phyloP scores from a whole-genome alignment of 2,888 invertebrate species.

The Dicycla oo region DNA sequence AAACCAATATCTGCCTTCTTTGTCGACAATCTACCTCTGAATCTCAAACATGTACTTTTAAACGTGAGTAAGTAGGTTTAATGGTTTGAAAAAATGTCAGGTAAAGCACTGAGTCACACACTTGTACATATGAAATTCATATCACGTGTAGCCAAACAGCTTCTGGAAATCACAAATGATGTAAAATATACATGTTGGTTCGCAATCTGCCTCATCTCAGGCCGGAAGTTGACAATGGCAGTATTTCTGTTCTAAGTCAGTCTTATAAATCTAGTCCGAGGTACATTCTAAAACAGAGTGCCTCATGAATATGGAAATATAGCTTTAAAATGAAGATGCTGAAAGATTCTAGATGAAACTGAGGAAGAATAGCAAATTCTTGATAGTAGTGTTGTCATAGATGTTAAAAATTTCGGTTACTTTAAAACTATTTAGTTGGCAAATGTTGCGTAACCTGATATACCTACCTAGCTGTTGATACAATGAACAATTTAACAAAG shows the following conservation, averaged over 20 bases:
- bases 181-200: conserved; percentile 77
- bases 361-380: neutral
- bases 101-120: conserved; percentile 73
- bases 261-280: conserved; percentile 56
- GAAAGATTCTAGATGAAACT: neutral
- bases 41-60: conserved; percentile 72
- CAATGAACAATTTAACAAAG: conserved; percentile 16
- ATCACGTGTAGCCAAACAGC: conserved; percentile 79
- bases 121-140: conserved; percentile 75
- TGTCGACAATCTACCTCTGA: conserved; percentile 70
- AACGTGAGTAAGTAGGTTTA: conserved; percentile 69
- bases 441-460: conserved; percentile 42
- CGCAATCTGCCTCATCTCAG: conserved; percentile 77
- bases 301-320: conserved; percentile 1
- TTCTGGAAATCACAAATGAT: conserved; percentile 82
- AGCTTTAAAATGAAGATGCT: neutral
- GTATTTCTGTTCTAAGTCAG: conserved; percentile 59
- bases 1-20: conserved; percentile 77
- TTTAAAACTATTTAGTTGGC: conserved; percentile 13
- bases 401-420: conserved; percentile 5
- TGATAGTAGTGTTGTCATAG: neutral
- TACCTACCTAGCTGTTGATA: conserved; percentile 16
- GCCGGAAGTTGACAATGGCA: conserved; percentile 77
- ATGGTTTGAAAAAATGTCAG: conserved; percentile 67
- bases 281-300: conserved; percentile 53